phyloP scores from a whole-genome alignment of 2,797 vertebrate species.

The Acanthornis magna region DNA sequence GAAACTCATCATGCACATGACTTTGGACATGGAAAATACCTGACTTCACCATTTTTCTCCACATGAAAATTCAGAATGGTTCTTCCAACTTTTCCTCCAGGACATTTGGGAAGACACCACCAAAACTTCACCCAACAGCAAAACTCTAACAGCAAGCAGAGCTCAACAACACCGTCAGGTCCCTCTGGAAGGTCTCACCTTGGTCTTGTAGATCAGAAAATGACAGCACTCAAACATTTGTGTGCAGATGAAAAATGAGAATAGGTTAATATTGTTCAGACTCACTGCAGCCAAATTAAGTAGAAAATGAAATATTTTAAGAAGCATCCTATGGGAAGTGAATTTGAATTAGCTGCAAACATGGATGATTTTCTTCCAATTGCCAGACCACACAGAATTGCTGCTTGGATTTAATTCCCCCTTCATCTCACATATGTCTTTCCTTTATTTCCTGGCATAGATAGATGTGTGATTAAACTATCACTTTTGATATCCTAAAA shows the following conservation, averaged over 20 bases:
- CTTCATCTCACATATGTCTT: slow-evolving; percentile 7
- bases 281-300: slow-evolving; percentile 41
- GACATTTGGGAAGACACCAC: background rate
- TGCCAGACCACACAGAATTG: background rate
- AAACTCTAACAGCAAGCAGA: background rate
- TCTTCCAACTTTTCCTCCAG: background rate
- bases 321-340: slow-evolving; percentile 29
- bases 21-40: background rate
- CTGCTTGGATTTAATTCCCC: slow-evolving; percentile 21
- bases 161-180: background rate
- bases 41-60: background rate
- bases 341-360: slow-evolving; percentile 58
- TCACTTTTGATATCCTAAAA: slow-evolving; percentile 45
- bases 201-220: background rate
- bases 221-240: background rate
- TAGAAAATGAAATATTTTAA: slow-evolving; percentile 63
- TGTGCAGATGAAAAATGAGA: slow-evolving; percentile 34
- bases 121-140: background rate
- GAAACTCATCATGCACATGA: background rate
- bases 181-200: background rate
- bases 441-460: slow-evolving; percentile 45
- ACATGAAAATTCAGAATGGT: background rate
- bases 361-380: slow-evolving; percentile 9
- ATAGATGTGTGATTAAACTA: slow-evolving; percentile 57
- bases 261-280: slow-evolving; percentile 34